Percentiles rank a stretch among this genome's conserved stretches.
phyloP scores from a whole-genome alignment of 2,888 invertebrate species.

The Cetonia aurata region DNA sequence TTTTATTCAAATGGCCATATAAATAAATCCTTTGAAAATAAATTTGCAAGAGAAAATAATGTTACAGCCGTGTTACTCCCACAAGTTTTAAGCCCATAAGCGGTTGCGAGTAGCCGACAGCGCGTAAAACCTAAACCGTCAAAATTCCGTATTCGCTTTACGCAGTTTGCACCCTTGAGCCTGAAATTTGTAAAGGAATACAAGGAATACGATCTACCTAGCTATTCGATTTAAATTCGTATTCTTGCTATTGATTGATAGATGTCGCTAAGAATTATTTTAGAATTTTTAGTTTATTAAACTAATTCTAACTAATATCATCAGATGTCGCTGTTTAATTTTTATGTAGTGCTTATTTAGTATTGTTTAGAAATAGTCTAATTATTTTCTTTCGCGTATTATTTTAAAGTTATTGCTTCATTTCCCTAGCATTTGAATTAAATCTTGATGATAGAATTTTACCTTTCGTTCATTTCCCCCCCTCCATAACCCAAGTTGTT shows the following conservation, averaged over 20 bases:
- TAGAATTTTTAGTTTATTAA: background rate
- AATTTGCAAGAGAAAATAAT: too few species aligned
- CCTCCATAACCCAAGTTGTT: constrained; percentile 47
- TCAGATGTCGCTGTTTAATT: constrained; percentile 20
- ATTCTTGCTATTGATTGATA: background rate
- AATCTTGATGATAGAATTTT: background rate
- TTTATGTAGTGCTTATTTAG: constrained; percentile 13
- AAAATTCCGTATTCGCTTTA: too few species aligned
- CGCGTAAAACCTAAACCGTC: too few species aligned
- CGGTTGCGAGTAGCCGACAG: too few species aligned
- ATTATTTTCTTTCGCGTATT: background rate
- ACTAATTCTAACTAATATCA: background rate
- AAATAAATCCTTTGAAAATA: too few species aligned
- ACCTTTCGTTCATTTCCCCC: constrained; percentile 26
- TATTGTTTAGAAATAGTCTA: constrained; percentile 23
- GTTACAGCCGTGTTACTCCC: too few species aligned
- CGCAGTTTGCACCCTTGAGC: too few species aligned
- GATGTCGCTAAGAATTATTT: background rate
- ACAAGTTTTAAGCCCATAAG: too few species aligned
- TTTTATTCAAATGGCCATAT: too few species aligned
- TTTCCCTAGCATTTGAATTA: background rate
- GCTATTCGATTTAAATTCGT: background rate
- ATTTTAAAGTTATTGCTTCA: background rate
- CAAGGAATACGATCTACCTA: too few species aligned
- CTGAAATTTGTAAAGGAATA: too few species aligned